Percentiles rank a stretch among this genome's conserved stretches.
Evolutionary conservation across 1,140 invertebrate species (phyloP).

Genomic region (Drosophila mayri): DNA sequence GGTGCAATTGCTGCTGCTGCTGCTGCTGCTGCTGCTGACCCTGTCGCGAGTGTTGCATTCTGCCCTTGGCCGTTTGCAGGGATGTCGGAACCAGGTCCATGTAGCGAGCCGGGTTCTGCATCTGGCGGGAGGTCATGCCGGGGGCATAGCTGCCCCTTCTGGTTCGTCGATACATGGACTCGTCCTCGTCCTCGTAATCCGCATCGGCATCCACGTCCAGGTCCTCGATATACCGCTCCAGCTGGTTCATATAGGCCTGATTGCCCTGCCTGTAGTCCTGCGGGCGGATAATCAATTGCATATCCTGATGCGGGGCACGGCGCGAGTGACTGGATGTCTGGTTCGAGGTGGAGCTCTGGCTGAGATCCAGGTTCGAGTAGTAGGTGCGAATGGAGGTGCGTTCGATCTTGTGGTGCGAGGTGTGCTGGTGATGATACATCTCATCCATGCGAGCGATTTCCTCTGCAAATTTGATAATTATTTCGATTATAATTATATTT

Average conservation of each 20-base stretch:
- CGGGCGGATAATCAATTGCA: slow-evolving; percentile 44
- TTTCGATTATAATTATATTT: neutral
- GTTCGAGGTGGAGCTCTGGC: slow-evolving; percentile 57
- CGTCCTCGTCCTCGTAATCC: slow-evolving; percentile 69
- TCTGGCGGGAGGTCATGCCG: slow-evolving; percentile 60
- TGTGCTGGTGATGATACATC: slow-evolving; percentile 77
- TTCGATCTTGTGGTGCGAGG: slow-evolving; percentile 79
- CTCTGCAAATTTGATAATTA: slow-evolving; percentile 85
- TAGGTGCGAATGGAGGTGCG: slow-evolving; percentile 84
- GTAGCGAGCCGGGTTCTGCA: slow-evolving; percentile 62
- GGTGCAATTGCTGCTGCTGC: slow-evolving; percentile 29
- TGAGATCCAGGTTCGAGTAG: slow-evolving; percentile 83
- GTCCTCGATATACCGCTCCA: slow-evolving; percentile 75
- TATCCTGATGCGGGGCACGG: slow-evolving; percentile 29
- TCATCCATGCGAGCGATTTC: slow-evolving; percentile 88
- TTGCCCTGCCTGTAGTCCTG: slow-evolving; percentile 40
- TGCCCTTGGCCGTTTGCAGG: slow-evolving; percentile 77
- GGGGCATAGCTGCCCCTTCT: slow-evolving; percentile 69
- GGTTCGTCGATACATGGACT: slow-evolving; percentile 56
- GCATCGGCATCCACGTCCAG: slow-evolving; percentile 65
- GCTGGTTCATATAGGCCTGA: slow-evolving; percentile 67
- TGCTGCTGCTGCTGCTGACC: slow-evolving; percentile 19
- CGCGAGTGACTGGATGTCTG: slow-evolving; percentile 65
- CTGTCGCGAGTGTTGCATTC: slow-evolving; percentile 65
- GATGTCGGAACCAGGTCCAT: slow-evolving; percentile 66